Evolutionary conservation across 2,888 invertebrate genomes (phyloP), one percentile per base, ranked within the genome.

Genomic region (Carcina quercana): DNA sequence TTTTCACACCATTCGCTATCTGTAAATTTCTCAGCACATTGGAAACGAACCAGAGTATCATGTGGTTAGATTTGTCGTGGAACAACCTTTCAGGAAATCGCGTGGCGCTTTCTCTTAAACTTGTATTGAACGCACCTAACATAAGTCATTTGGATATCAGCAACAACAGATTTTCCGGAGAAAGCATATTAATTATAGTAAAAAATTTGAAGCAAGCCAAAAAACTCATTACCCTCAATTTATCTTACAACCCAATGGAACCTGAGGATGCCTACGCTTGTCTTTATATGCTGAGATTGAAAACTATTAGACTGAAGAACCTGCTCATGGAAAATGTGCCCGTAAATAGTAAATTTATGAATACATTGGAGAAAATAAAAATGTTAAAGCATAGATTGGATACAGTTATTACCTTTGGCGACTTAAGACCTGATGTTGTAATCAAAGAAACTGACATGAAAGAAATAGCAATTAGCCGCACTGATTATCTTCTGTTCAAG

Each of bases 11-110:
- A 3, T 44, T 46, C 14, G 43, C 47, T 3, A 35, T 53, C 17
- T 46, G 37, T 28, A 37, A 30, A 6, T 32, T 64, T 7, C 50
- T 57, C 21, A 32, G 11, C 11, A 40, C 29, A 8, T 38, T 59
- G 29, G 38, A 40, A 26, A 34, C 42, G 32, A 59, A 45, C 34
- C 19, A 24, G 3, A n/a, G 29, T 1, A 43, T 61, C 5, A 15
- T 46, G 30, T 38, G 50, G 22, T 24, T 61, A 7, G 45, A 57
- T 30, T 38, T 61, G 12, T 46, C 59, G 1, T 56, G 55, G 55
- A 59, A 56, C 29, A 32, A 47, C 5, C 41, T 58, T 1, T 25
- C 35, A 10, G 59, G 53, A 10, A 21, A 20, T 19, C 38, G 38
- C 15, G 26, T 55, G 10, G 55, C 45, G 7, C 38, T 14, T 22